These are phyloP conservation scores for Cathartes aura DNA, from an alignment of 2,113 vertebrate genomes.

Conservation along the genomic window DNA sequence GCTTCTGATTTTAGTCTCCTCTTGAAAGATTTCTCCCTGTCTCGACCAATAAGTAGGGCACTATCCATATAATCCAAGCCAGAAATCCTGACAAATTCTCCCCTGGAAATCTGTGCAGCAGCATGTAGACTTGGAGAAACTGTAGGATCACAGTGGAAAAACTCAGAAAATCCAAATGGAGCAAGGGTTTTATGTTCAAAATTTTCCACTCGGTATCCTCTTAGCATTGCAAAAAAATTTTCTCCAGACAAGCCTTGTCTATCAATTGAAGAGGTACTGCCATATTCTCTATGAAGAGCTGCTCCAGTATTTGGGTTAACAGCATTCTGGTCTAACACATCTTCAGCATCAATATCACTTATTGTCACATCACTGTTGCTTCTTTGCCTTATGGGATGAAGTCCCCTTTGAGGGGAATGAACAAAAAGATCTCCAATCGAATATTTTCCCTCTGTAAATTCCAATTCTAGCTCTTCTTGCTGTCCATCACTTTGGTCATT, in stretches of 20 bases:
- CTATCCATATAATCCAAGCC: conserved; percentile 89
- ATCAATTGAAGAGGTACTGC: conserved; percentile 97
- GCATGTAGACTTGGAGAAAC: conserved; percentile 93
- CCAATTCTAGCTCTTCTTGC: conserved; percentile 82
- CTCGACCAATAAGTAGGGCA: conserved; percentile 84
- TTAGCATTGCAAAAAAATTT: conserved; percentile 90
- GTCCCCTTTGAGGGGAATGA: conserved; percentile 87
- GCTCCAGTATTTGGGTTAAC: conserved; percentile 97
- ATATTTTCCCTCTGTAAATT: conserved; percentile 85
- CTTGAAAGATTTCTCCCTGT: conserved; percentile 90
- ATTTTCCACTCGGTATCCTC: conserved; percentile 87
- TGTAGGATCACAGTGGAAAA: conserved; percentile 84
- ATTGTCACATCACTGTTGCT: conserved; percentile 98
- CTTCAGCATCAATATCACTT: conserved; percentile 95
- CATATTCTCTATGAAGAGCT: conserved; percentile 92
- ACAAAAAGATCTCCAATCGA: conserved; percentile 85
- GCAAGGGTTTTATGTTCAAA: conserved; percentile 84
- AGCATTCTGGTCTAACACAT: conserved; percentile 90
- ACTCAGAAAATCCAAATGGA: conserved; percentile 86
- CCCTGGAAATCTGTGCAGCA: conserved; percentile 91
- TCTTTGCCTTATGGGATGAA: conserved; percentile 93
- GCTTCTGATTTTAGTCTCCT: conserved; percentile 89
- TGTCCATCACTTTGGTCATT: conserved; percentile 81
- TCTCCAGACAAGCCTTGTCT: conserved; percentile 90
- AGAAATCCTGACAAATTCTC: conserved; percentile 90